Evolutionary conservation across 2,888 invertebrate species (phyloP).

Genomic region (Blomia tropicalis): DNA sequence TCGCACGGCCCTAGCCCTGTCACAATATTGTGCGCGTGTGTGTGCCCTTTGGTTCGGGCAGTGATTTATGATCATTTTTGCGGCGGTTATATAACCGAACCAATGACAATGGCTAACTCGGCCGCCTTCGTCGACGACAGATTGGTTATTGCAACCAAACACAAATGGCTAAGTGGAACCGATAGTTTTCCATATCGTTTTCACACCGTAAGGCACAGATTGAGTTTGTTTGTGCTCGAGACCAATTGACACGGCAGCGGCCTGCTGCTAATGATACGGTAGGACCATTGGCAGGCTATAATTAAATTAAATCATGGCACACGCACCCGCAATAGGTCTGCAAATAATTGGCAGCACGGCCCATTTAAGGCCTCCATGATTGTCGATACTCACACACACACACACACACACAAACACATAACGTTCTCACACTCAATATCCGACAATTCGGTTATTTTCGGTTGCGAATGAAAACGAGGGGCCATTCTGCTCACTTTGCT

Average conservation of each 20-base stretch:
- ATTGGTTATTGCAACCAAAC: neutral
- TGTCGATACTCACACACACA: no score
- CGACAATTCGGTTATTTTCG: no score
- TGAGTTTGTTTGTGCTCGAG: slow-evolving; percentile 9
- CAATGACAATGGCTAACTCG: no score
- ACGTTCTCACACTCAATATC: no score
- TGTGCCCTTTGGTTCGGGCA: neutral
- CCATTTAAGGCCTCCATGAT: neutral
- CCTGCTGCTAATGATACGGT: neutral
- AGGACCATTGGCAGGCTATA: neutral
- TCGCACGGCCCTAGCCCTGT: neutral
- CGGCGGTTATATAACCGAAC: neutral
- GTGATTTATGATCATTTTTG: neutral
- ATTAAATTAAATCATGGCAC: slow-evolving; percentile 6
- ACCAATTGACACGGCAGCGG: neutral
- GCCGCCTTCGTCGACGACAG: neutral
- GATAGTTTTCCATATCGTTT: no score
- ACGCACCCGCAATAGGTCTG: slow-evolving; percentile 1
- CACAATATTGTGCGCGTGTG: neutral
- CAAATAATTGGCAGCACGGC: slow-evolving; percentile 7
- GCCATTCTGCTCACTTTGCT: neutral
- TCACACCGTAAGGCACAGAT: no score
- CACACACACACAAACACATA: no score
- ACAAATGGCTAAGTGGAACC: no score
- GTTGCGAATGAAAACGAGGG: no score